Evolutionary conservation across 2,113 vertebrate genomes (phyloP).

Genomic region (Pogonocichla stellata): DNA sequence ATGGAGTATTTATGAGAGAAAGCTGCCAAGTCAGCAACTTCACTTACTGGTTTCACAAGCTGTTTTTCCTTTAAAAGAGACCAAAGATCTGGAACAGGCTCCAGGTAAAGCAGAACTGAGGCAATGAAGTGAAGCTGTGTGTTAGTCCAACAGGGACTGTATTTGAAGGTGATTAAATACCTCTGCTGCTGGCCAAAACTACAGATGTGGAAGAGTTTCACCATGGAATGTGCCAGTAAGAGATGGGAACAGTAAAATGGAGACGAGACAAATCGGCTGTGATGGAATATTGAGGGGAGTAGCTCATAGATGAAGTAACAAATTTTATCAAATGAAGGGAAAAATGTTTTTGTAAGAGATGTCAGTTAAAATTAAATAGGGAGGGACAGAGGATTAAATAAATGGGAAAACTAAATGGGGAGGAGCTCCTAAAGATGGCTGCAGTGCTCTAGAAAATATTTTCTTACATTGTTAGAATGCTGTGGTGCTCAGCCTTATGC

Average conservation of each 20-base stretch:
- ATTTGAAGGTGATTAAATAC: not conserved
- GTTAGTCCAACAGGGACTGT: not conserved
- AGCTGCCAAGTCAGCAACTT: not conserved
- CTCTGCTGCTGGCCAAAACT: not conserved
- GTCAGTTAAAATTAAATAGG: not conserved
- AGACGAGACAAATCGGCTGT: rapidly evolving
- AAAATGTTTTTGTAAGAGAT: not conserved
- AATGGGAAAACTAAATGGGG: not conserved
- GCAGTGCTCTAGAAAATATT: not conserved
- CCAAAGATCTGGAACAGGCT: not conserved
- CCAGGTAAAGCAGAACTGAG: not conserved
- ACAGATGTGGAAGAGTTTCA: not conserved
- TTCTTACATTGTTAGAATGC: not conserved
- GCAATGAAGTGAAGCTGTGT: not conserved
- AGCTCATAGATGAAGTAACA: not conserved
- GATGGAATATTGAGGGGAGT: not conserved
- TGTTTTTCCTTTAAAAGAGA: not conserved
- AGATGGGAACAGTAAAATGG: not conserved
- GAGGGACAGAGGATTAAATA: not conserved
- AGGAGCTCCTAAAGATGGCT: not conserved
- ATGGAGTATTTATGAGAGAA: not conserved
- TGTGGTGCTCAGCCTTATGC: not conserved
- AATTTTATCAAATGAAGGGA: not conserved
- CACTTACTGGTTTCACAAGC: not conserved
- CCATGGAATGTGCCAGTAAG: not conserved